These are phyloP conservation scores for Proctacanthus coquilletti DNA, from an alignment of 1,140 invertebrate genomes.

Conservation along the genomic window DNA sequence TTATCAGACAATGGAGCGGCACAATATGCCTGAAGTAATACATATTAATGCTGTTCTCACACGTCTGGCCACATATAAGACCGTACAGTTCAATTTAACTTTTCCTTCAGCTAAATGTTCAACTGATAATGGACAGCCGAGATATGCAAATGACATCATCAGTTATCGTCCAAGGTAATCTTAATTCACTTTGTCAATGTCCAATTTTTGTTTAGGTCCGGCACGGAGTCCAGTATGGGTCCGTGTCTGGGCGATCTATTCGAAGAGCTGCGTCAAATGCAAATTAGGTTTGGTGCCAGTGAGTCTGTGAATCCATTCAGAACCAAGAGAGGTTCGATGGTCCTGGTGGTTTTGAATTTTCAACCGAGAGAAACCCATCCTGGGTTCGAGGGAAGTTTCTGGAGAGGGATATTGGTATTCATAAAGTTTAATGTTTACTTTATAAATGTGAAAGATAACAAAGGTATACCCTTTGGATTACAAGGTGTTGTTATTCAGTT, in stretches of 20 bases:
- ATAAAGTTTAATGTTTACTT: neutral
- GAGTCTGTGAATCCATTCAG: too few species aligned
- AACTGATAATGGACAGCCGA: neutral
- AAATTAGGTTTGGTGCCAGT: too few species aligned
- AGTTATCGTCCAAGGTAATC: neutral
- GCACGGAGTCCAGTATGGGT: neutral
- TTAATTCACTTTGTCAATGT: constrained; percentile 1
- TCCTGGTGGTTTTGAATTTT: too few species aligned
- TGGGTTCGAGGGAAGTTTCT: neutral
- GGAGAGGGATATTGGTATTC: neutral
- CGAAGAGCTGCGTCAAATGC: neutral
- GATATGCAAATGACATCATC: neutral
- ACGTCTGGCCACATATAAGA: too few species aligned
- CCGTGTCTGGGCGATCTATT: neutral
- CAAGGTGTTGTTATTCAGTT: neutral
- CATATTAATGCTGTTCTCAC: too few species aligned
- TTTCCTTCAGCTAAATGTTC: neutral
- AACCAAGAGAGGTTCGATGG: too few species aligned
- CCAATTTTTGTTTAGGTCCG: neutral
- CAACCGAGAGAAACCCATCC: neutral
- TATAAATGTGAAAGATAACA: neutral
- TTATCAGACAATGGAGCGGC: too few species aligned
- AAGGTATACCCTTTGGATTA: neutral
- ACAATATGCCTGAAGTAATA: too few species aligned
- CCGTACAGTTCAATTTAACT: constrained; percentile 1